These are phyloP conservation scores for Stramonita haemastoma DNA, from an alignment of 2,888 invertebrate genomes.

Conservation along the genomic window DNA sequence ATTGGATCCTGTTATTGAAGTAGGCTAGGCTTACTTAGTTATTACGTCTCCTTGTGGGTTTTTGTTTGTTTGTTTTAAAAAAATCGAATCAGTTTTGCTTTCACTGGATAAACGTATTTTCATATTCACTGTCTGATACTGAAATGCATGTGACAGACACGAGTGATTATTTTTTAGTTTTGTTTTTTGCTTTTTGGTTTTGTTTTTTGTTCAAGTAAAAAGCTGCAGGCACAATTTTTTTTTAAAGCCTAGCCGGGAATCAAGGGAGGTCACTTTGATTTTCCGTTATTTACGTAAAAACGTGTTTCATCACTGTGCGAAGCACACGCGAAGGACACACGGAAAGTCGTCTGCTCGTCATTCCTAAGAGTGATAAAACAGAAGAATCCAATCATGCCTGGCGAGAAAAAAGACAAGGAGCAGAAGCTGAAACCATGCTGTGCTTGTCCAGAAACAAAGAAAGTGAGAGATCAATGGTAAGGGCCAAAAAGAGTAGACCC, in stretches of 20 bases:
- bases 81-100: too few relatives aligned
- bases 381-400: slow-evolving; percentile 40
- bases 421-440: slow-evolving; percentile 93
- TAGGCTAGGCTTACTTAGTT: too few relatives aligned
- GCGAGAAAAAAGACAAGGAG: slow-evolving; percentile 48
- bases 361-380: background rate
- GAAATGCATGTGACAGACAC: too few relatives aligned
- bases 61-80: too few relatives aligned
- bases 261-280: background rate
- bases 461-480: slow-evolving; percentile 93
- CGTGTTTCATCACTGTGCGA: slow-evolving; percentile 6
- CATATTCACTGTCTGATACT: too few relatives aligned
- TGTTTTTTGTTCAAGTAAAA: too few relatives aligned
- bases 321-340: background rate
- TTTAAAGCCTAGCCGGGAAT: background rate
- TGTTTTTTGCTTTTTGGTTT: too few relatives aligned
- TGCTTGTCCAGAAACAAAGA: slow-evolving; percentile 97
- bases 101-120: too few relatives aligned
- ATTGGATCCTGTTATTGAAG: too few relatives aligned
- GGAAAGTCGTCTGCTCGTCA: background rate
- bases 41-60: too few relatives aligned
- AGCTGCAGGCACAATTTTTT: background rate
- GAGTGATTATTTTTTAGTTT: too few relatives aligned
- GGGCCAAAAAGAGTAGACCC: background rate
- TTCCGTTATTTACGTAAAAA: background rate